phyloP scores from a whole-genome alignment of 2,797 vertebrate genomes.

The Sciurus carolinensis region DNA sequence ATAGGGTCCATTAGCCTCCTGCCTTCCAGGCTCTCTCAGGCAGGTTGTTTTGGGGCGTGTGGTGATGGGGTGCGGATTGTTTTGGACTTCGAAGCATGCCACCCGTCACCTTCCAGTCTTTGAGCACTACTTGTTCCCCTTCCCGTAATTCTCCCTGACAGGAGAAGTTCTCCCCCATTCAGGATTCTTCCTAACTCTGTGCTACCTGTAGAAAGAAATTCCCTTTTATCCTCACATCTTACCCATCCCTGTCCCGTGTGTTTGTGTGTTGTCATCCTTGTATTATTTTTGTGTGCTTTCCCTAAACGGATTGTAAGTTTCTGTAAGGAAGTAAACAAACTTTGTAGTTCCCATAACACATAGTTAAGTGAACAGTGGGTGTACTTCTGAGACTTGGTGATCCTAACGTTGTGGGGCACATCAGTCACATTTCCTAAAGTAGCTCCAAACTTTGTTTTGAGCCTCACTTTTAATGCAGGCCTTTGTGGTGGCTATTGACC shows the following conservation, averaged over 20 bases:
- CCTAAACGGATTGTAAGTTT: neutral
- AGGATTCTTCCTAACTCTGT: neutral
- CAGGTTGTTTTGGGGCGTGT: fast-evolving
- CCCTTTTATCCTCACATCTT: neutral
- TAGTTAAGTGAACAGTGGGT: neutral
- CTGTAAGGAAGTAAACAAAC: neutral
- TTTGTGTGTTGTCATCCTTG: neutral
- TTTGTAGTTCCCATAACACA: neutral
- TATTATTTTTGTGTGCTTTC: neutral
- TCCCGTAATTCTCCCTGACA: neutral
- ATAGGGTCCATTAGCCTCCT: fast-evolving
- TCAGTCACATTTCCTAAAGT: neutral
- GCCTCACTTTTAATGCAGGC: neutral
- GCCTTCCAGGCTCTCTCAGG: neutral
- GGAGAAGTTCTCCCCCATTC: neutral
- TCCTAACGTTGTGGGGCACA: neutral
- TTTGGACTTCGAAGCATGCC: fast-evolving
- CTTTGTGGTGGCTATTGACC: neutral
- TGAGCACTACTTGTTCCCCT: neutral
- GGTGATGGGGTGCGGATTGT: neutral
- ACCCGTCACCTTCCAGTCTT: neutral
- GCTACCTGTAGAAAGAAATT: neutral
- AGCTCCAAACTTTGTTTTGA: neutral
- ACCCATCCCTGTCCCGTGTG: neutral
- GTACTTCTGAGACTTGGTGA: neutral